Conservation (phyloP, 2,113 vertebrate species). For the Chamaea fasciata region DNA sequence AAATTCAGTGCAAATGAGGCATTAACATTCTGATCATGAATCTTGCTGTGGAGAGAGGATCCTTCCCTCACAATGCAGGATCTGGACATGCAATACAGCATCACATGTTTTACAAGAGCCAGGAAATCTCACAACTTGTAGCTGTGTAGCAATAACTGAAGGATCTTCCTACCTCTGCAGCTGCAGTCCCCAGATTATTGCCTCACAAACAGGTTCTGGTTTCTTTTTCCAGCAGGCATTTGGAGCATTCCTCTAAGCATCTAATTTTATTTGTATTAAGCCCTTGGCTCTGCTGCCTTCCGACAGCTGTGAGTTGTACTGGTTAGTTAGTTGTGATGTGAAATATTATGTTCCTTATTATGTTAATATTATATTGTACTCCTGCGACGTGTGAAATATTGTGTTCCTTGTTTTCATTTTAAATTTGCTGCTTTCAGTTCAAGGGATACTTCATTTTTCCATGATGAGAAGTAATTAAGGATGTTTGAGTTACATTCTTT, state of each 20-base stretch:
- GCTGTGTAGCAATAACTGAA: neutral
- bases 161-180: neutral
- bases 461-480: neutral
- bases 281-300: neutral
- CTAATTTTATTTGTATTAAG: neutral
- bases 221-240: neutral
- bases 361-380: neutral
- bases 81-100: neutral
- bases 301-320: neutral
- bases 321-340: slow-evolving; percentile 20
- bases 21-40: slow-evolving; percentile 13
- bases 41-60: neutral
- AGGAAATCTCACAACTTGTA: neutral
- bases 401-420: neutral
- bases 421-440: neutral
- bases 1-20: neutral
- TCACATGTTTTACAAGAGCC: neutral
- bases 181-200: neutral
- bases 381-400: neutral
- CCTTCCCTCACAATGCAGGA: neutral
- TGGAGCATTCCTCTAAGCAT: neutral
- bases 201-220: neutral
- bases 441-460: neutral
- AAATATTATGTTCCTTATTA: slow-evolving; percentile 27
- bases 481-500: neutral